Evolutionary conservation across 2,797 vertebrate genomes (phyloP).

Genomic region (Rhincodon typus): DNA sequence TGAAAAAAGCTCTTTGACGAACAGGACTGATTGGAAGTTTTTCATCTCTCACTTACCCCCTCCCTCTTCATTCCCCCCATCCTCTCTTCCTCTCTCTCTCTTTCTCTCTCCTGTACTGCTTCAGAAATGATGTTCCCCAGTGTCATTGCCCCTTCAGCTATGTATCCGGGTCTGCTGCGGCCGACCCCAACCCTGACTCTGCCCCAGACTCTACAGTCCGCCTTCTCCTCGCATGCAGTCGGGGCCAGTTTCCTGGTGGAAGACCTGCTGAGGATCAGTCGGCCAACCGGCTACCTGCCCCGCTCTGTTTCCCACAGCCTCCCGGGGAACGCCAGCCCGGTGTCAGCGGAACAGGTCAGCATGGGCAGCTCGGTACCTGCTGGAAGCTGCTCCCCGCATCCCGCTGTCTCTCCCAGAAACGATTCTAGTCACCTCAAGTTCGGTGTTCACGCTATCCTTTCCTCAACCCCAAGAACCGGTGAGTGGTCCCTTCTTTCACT

Average conservation of each 20-base stretch:
- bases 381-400: conserved; percentile 58
- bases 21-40: conserved; percentile 6
- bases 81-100: not conserved
- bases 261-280: conserved; percentile 78
- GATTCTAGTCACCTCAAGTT: conserved; percentile 84
- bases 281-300: conserved; percentile 66
- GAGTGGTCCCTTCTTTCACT: conserved; percentile 46
- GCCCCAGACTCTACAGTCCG: conserved; percentile 70
- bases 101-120: conserved; percentile 39
- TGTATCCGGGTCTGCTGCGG: conserved; percentile 77
- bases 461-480: conserved; percentile 75
- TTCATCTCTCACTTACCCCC: not conserved
- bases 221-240: conserved; percentile 63
- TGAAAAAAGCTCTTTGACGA: not conserved
- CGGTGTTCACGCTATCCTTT: conserved; percentile 88
- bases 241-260: conserved; percentile 79
- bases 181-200: conserved; percentile 70
- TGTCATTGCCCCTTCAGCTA: conserved; percentile 76
- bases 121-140: conserved; percentile 83
- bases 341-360: conserved; percentile 50
- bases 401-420: conserved; percentile 48
- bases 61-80: conserved; percentile 35
- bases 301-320: conserved; percentile 58
- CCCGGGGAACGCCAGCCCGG: conserved; percentile 58
- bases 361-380: conserved; percentile 48